Percentiles rank a stretch among this genome's conserved stretches.
phyloP scores from a whole-genome alignment of 2,888 invertebrate species.

The Rhamnusium bicolor region DNA sequence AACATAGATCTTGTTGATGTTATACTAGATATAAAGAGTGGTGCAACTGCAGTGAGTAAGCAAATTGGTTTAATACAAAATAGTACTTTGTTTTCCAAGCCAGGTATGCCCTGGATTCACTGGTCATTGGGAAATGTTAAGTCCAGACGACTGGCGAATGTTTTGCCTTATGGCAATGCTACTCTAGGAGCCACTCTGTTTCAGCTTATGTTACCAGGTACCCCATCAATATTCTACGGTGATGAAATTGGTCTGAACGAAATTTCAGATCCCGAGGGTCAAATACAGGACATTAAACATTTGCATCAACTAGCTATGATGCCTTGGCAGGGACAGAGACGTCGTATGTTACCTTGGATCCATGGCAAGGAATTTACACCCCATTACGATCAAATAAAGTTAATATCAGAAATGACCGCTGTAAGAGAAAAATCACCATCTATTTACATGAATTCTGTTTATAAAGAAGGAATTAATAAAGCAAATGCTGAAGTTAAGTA shows the following conservation, averaged over 20 bases:
- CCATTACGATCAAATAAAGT: constrained; percentile 73
- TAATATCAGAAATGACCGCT: constrained; percentile 76
- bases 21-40: constrained; percentile 75
- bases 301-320: constrained; percentile 82
- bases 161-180: constrained; percentile 74
- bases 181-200: constrained; percentile 81
- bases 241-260: constrained; percentile 88
- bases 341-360: constrained; percentile 78
- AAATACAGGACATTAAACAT: constrained; percentile 76
- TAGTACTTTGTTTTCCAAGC: constrained; percentile 76
- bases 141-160: constrained; percentile 76
- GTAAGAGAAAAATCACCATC: constrained; percentile 79
- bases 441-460: constrained; percentile 81
- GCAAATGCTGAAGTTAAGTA: constrained; percentile 81
- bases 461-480: constrained; percentile 77
- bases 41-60: constrained; percentile 74
- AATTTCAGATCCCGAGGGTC: constrained; percentile 74
- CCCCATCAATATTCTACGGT: constrained; percentile 91
- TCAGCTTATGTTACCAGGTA: constrained; percentile 88
- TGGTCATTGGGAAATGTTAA: constrained; percentile 84
- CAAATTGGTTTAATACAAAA: constrained; percentile 75
- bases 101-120: constrained; percentile 82
- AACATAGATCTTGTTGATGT: constrained; percentile 83
- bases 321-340: constrained; percentile 75
- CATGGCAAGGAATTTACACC: constrained; percentile 73